A percentile compares a stretch with the other conserved stretches of the same genome.
Evolutionary conservation across 1,140 invertebrate species (phyloP).

Genomic region (Babylonia areolata): DNA sequence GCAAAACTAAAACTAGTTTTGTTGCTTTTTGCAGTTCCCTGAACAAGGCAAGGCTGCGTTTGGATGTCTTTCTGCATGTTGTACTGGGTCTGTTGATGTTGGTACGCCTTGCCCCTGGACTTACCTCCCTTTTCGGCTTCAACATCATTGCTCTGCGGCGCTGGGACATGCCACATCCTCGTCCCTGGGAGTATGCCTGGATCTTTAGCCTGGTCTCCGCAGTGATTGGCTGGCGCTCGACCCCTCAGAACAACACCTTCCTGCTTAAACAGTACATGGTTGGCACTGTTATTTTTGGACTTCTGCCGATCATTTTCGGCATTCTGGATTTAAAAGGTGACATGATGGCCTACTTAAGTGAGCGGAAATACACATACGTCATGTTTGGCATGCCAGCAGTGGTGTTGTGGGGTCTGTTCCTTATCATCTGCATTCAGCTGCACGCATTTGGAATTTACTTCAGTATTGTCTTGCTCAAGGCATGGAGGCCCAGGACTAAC

Average conservation of each 20-base stretch:
- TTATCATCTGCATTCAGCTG: slow-evolving; percentile 91
- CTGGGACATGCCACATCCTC: slow-evolving; percentile 62
- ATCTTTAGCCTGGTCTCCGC: slow-evolving; percentile 89
- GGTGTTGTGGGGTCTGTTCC: slow-evolving; percentile 95
- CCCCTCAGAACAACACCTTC: slow-evolving; percentile 87
- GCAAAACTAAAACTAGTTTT: too few relatives aligned
- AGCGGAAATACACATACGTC: slow-evolving; percentile 80
- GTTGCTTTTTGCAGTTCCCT: slow-evolving; percentile 59
- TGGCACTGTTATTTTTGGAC: slow-evolving; percentile 86
- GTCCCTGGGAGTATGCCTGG: slow-evolving; percentile 95
- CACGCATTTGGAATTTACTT: slow-evolving; percentile 94
- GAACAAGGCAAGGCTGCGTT: slow-evolving; percentile 62
- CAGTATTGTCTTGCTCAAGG: slow-evolving; percentile 88
- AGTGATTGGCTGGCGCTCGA: slow-evolving; percentile 89
- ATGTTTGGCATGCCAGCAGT: slow-evolving; percentile 88
- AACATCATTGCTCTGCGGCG: slow-evolving; percentile 52
- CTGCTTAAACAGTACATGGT: slow-evolving; percentile 89
- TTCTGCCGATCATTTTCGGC: slow-evolving; percentile 89
- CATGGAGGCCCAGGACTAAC: slow-evolving; percentile 83
- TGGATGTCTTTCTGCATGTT: slow-evolving; percentile 53
- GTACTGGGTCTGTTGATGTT: slow-evolving; percentile 58
- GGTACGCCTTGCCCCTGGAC: slow-evolving; percentile 57
- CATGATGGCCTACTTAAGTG: slow-evolving; percentile 86
- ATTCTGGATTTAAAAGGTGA: slow-evolving; percentile 89
- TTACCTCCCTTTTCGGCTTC: slow-evolving; percentile 57